Evolutionary conservation across 92 coral and sea anemone species (phyloP).

Genomic region (Porites lobata): DNA sequence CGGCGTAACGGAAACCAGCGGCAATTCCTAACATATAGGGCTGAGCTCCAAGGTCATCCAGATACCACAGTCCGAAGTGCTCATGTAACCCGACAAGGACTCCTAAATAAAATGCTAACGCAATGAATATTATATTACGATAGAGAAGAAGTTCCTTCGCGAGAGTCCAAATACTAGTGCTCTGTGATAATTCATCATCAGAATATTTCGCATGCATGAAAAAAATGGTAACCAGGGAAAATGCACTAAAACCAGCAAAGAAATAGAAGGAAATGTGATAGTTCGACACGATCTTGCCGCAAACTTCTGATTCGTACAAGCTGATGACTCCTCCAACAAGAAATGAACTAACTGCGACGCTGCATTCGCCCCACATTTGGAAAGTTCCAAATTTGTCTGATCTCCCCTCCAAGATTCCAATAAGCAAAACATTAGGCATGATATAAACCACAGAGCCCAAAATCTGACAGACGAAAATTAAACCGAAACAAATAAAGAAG

Average conservation of each 20-base stretch:
- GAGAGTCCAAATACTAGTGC: not conserved
- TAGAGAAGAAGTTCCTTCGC: not conserved
- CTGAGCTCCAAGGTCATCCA: conserved; percentile 69
- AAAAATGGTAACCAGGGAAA: conserved; percentile 12
- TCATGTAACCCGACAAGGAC: conserved; percentile 51
- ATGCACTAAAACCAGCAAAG: conserved; percentile 45
- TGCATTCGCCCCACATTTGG: conserved; percentile 69
- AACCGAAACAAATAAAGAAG: conserved; percentile 30
- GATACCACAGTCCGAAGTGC: conserved; percentile 64
- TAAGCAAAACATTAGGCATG: conserved; percentile 45
- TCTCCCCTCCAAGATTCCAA: conserved; percentile 42
- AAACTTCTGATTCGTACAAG: conserved; percentile 31
- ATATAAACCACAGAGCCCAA: conserved; percentile 36
- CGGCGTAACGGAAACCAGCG: conserved; percentile 38
- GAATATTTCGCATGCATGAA: conserved; percentile 36
- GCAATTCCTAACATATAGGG: conserved; percentile 69
- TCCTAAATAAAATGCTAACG: conserved; percentile 27
- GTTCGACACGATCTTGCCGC: conserved; percentile 40
- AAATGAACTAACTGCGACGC: conserved; percentile 42
- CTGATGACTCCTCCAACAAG: conserved; percentile 59
- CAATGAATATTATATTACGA: conserved; percentile 5
- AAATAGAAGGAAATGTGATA: conserved; percentile 49
- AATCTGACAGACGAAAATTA: conserved; percentile 31
- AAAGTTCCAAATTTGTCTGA: conserved; percentile 44
- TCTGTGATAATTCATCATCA: not conserved